A percentile compares a stretch with the other conserved stretches of the same genome.
These are phyloP conservation scores for Microcebus ravelobensis DNA, from an alignment of 2,113 vertebrate genomes.

Conservation along the genomic window DNA sequence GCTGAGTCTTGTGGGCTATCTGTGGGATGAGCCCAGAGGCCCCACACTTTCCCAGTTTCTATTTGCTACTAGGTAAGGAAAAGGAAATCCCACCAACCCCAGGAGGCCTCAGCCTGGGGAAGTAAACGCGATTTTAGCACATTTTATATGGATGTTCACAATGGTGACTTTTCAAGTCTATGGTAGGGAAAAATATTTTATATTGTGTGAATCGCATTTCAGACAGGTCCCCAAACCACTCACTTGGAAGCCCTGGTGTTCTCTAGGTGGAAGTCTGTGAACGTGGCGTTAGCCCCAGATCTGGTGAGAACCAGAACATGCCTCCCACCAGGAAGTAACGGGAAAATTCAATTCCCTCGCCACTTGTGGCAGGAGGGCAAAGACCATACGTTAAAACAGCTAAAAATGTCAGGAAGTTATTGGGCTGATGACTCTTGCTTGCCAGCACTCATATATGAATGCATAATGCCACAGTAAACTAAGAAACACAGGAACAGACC, in stretches of 20 bases:
- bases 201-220: slow-evolving; percentile 5
- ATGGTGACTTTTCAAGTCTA: slow-evolving; percentile 17
- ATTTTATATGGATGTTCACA: slow-evolving; percentile 38
- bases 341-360: slow-evolving; percentile 80
- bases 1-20: not conserved
- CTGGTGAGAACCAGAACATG: slow-evolving; percentile 75
- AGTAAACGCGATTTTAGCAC: slow-evolving; percentile 4
- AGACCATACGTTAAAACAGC: slow-evolving; percentile 78
- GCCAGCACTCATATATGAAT: slow-evolving; percentile 79
- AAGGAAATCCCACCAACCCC: not conserved
- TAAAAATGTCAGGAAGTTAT: slow-evolving; percentile 83
- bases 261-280: slow-evolving; percentile 54
- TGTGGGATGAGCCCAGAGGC: not conserved
- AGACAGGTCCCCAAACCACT: slow-evolving; percentile 49
- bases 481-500: slow-evolving; percentile 73
- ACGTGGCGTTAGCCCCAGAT: slow-evolving; percentile 42
- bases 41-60: slow-evolving; percentile 13
- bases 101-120: not conserved
- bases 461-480: slow-evolving; percentile 72
- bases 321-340: slow-evolving; percentile 75
- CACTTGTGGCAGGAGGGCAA: slow-evolving; percentile 81
- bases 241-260: not conserved
- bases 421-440: slow-evolving; percentile 77
- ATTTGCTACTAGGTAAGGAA: not conserved
- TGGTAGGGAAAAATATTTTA: not conserved